phyloP scores from a whole-genome alignment of 2,113 vertebrate species.

The Lycaon pictus region DNA sequence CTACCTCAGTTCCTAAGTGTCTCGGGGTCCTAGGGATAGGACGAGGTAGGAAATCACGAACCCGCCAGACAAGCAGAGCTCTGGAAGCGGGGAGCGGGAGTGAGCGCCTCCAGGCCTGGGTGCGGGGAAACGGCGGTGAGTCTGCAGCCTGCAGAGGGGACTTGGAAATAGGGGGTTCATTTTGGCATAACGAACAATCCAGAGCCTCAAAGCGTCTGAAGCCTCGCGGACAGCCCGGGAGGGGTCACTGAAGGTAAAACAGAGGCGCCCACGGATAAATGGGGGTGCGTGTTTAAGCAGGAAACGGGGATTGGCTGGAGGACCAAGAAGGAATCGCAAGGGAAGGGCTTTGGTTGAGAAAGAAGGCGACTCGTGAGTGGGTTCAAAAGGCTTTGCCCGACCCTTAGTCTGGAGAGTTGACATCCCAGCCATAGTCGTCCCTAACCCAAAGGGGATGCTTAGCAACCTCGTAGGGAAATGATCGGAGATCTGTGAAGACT shows the following conservation, averaged over 20 bases:
- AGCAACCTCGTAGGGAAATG: neutral
- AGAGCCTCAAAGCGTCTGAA: neutral
- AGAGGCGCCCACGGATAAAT: neutral
- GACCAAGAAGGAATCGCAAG: neutral
- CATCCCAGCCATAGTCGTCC: neutral
- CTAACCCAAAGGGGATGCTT: neutral
- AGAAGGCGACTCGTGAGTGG: neutral
- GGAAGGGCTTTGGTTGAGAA: neutral
- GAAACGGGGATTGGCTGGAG: neutral
- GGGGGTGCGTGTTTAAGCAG: neutral
- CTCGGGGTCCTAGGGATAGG: neutral
- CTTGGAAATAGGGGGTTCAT: neutral
- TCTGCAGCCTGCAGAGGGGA: neutral
- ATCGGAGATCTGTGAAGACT: too few relatives aligned
- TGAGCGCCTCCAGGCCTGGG: neutral
- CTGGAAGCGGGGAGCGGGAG: neutral
- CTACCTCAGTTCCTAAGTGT: neutral
- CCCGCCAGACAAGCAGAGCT: neutral
- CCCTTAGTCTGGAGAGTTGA: neutral
- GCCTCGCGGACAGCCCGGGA: accelerated
- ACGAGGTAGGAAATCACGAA: neutral
- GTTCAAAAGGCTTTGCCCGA: neutral
- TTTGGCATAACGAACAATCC: neutral
- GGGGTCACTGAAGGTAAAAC: neutral
- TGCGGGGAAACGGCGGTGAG: neutral